phyloP scores from a whole-genome alignment of 2,797 vertebrate species.

The Mergus octosetaceus region DNA sequence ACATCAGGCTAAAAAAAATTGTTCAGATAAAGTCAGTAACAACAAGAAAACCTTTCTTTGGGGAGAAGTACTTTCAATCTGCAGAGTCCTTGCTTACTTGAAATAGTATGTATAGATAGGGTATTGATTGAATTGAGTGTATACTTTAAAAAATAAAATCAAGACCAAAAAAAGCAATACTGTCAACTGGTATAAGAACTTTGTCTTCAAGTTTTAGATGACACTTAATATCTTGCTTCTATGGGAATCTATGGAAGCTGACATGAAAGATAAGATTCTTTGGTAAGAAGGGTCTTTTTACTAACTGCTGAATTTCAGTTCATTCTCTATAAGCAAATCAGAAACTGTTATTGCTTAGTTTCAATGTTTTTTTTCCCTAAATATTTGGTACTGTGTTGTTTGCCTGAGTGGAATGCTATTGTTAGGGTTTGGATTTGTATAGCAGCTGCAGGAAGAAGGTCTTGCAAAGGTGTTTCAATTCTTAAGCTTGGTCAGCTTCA shows the following conservation, averaged over 20 bases:
- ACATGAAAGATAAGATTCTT: background rate
- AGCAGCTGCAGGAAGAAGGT: background rate
- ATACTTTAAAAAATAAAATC: background rate
- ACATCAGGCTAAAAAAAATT: background rate
- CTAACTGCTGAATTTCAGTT: background rate
- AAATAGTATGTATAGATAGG: background rate
- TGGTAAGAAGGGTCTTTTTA: background rate
- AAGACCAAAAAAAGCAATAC: background rate
- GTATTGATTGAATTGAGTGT: background rate
- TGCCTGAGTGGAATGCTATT: background rate
- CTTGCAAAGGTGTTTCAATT: background rate
- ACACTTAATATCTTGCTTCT: background rate
- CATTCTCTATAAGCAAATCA: background rate
- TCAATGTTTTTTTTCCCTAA: background rate
- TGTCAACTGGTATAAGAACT: fast-evolving
- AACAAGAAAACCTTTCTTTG: background rate
- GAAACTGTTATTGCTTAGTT: background rate
- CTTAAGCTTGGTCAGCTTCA: no score
- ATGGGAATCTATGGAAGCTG: background rate
- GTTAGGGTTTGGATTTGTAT: background rate
- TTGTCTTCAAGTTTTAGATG: background rate
- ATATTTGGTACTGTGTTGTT: background rate
- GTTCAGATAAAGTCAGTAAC: background rate
- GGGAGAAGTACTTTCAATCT: background rate
- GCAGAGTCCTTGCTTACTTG: background rate